Conservation (phyloP, 2,888 invertebrate species). For the Epinotia bilunana region DNA sequence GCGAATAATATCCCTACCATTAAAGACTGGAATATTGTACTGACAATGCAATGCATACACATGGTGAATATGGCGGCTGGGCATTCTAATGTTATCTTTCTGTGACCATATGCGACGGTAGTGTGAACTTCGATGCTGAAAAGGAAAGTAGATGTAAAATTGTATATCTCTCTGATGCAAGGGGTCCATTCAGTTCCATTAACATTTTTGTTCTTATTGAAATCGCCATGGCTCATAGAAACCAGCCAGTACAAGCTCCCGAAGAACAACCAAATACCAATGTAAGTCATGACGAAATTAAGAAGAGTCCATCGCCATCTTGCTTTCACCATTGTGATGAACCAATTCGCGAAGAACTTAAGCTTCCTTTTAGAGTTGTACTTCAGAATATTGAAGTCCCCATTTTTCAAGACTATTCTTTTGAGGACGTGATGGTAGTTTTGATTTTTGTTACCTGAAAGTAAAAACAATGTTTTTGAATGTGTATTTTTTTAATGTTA, state of each 20-base stretch:
- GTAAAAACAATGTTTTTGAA: background rate
- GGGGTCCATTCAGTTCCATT: constrained; percentile 88
- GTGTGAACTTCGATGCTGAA: constrained; percentile 99
- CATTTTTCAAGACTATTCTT: constrained; percentile 93
- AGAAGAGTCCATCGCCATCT: constrained; percentile 97
- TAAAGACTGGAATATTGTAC: constrained; percentile 93
- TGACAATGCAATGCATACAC: constrained; percentile 97
- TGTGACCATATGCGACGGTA: constrained; percentile 94
- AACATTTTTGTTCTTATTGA: constrained; percentile 86
- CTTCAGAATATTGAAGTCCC: constrained; percentile 94
- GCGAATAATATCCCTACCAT: constrained; percentile 96
- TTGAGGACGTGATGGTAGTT: constrained; percentile 44
- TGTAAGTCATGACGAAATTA: constrained; percentile 92
- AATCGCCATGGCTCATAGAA: constrained; percentile 94
- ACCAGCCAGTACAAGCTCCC: constrained; percentile 97
- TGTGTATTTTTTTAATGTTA: background rate
- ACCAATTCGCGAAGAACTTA: constrained; percentile 89
- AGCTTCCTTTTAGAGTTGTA: constrained; percentile 83
- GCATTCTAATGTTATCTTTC: constrained; percentile 95
- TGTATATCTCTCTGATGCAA: constrained; percentile 93
- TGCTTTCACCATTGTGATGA: constrained; percentile 92
- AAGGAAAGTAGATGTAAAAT: constrained; percentile 96
- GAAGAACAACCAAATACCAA: constrained; percentile 94
- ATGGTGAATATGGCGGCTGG: constrained; percentile 96
- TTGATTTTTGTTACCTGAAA: constrained; percentile 50